These are phyloP conservation scores for Drosophila santomea DNA, from an alignment of 1,140 invertebrate genomes.

Conservation along the genomic window DNA sequence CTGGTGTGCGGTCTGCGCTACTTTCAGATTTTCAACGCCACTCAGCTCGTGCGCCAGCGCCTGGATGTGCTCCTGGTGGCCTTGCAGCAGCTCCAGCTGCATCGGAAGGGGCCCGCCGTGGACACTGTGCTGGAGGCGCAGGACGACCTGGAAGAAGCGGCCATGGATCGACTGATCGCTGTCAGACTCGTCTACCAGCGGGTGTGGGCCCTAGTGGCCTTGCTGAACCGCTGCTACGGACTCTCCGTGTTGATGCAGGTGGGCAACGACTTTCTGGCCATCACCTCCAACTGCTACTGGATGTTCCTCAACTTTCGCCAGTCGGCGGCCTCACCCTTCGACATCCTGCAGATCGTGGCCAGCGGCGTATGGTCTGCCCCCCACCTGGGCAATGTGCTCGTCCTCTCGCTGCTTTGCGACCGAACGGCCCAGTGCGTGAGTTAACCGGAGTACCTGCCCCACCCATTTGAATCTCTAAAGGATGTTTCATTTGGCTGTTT, in stretches of 20 bases:
- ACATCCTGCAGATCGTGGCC: conserved; percentile 67
- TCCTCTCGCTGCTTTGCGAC: conserved; percentile 72
- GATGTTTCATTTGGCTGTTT: neutral
- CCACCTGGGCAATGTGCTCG: conserved; percentile 71
- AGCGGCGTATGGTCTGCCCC: conserved; percentile 70
- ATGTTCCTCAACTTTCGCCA: conserved; percentile 77
- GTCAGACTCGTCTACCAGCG: conserved; percentile 69
- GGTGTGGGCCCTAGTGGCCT: conserved; percentile 56
- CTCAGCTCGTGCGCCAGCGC: conserved; percentile 56
- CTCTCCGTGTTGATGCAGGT: conserved; percentile 72
- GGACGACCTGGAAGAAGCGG: conserved; percentile 3
- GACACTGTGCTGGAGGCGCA: neutral
- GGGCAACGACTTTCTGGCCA: conserved; percentile 79
- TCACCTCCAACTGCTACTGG: conserved; percentile 82
- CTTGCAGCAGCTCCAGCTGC: conserved; percentile 54
- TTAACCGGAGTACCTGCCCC: neutral
- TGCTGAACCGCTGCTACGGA: conserved; percentile 66
- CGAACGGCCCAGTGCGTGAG: conserved; percentile 67
- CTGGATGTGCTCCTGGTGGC: conserved; percentile 48
- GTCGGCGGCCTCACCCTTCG: conserved; percentile 46
- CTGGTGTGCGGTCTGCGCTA: conserved; percentile 71
- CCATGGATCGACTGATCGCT: conserved; percentile 52
- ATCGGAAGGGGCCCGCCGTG: neutral
- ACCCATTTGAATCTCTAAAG: too few species aligned
- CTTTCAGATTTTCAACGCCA: conserved; percentile 73